These are phyloP conservation scores for Siderastrea siderea DNA, from an alignment of 92 coral and sea anemone genomes.

Conservation along the genomic window DNA sequence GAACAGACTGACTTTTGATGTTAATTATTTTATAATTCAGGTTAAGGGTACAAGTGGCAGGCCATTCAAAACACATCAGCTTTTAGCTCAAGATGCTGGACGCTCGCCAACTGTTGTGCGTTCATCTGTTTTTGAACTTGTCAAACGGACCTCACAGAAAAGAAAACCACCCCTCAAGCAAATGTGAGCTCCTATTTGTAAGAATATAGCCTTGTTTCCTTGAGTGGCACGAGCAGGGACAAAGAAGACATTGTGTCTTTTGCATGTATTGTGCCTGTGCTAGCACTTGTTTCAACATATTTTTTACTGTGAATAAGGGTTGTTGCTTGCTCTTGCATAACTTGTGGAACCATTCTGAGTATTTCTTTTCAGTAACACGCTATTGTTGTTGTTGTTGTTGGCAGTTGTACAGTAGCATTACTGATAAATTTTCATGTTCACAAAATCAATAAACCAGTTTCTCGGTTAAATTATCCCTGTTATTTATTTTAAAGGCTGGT, in stretches of 20 bases:
- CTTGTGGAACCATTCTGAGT: no score
- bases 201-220: neutral
- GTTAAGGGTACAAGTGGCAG: slow-evolving; percentile 67
- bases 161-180: slow-evolving; percentile 96
- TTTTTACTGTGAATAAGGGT: no score
- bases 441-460: neutral
- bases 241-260: no score
- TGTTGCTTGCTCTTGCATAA: no score
- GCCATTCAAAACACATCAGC: slow-evolving; percentile 84
- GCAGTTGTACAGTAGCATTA: no score
- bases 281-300: no score
- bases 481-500: slow-evolving; percentile 70
- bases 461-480: neutral
- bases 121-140: slow-evolving; percentile 93
- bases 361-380: no score
- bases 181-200: slow-evolving; percentile 63
- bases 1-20: neutral
- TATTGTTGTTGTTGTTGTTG: no score
- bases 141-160: slow-evolving; percentile 94
- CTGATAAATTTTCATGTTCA: no score
- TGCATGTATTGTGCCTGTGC: no score
- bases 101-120: slow-evolving; percentile 94
- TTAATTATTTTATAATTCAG: slow-evolving; percentile 4
- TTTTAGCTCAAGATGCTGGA: slow-evolving; percentile 85
- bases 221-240: neutral